Evolutionary conservation across 1,140 invertebrate species (phyloP).

Genomic region (Gonioctena quinquepunctata): DNA sequence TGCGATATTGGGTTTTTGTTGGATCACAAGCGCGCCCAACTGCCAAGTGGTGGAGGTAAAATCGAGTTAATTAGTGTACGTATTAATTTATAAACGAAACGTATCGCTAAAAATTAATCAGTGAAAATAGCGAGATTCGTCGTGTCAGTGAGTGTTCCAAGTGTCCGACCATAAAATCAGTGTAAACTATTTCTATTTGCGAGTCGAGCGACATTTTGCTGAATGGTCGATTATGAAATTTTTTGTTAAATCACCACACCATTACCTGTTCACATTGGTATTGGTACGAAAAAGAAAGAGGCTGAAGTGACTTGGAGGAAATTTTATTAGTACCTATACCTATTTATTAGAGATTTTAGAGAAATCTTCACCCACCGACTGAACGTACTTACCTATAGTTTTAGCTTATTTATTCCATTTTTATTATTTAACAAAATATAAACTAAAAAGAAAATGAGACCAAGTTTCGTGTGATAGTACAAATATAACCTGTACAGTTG

Average conservation of each 20-base stretch:
- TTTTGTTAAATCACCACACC: neutral
- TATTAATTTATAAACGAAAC: neutral
- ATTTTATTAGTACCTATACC: too few species aligned
- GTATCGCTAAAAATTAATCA: neutral
- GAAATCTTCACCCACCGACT: neutral
- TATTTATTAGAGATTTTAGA: too few species aligned
- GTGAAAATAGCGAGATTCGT: neutral
- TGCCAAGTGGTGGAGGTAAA: neutral
- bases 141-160: neutral
- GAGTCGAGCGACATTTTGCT: neutral
- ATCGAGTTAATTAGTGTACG: neutral
- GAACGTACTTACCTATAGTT: neutral
- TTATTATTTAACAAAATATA: neutral
- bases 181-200: neutral
- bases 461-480: neutral
- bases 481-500: neutral
- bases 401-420: neutral
- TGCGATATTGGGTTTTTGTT: neutral
- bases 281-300: constrained; percentile 1
- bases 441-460: neutral
- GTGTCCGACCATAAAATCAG: neutral
- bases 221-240: constrained; percentile 17
- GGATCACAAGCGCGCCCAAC: neutral
- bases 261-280: neutral
- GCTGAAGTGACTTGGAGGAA: neutral